Base-by-base conservation (phyloP, 2,888 invertebrate species). In the Nomada fucata region DNA sequence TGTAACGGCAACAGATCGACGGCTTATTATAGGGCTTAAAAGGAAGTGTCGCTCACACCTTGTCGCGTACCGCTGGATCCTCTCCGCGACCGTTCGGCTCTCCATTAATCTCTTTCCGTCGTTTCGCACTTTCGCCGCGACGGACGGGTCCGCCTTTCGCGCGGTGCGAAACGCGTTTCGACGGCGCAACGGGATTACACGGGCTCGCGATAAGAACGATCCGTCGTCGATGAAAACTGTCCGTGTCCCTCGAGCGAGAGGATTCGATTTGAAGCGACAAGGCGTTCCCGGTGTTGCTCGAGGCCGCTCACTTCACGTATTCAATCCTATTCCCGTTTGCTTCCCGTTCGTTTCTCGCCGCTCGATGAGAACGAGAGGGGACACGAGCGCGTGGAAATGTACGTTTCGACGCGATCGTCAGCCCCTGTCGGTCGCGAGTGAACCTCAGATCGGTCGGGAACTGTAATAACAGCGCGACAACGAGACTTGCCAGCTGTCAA, bases 31-130 rank as follows among this genome's bases (percentile, higher is more conserved):
- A 88, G 88, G 89, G 86, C 86, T 83, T 77, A 88, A 87, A 80
- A 91, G 92, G 91, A 92, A 91, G 88, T 91, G 92, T 91, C 91
- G 91, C 91, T 92, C 92, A 92, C 87, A 82, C 89, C 86, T 88
- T 90, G 91, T 90, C 90, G 89, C 85, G 88, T 90, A 75, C 76
- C 78, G 64, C 59, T 50, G 60, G 71, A 82, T 76, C 69, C 42
- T 61, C 53, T 64, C 61, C 47, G 70, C 60, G 74, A 61, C 71
- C 67, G 67, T 79, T 79, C 63, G 59, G 67, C 70, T 79, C 63
- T 61, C 59, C 81, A 78, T 86, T 83, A 79, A 85, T 78, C 77
- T 73, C 72, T 72, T 75, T 81, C 73, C 76, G 64, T 61, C 68
- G 68, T 82, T 76, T 29, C 36, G 55, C 59, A 72, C 68, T 75